A percentile compares a stretch with the other conserved stretches of the same genome.
phyloP scores from a whole-genome alignment of 2,113 vertebrate species.

The Embiotoca jacksoni region DNA sequence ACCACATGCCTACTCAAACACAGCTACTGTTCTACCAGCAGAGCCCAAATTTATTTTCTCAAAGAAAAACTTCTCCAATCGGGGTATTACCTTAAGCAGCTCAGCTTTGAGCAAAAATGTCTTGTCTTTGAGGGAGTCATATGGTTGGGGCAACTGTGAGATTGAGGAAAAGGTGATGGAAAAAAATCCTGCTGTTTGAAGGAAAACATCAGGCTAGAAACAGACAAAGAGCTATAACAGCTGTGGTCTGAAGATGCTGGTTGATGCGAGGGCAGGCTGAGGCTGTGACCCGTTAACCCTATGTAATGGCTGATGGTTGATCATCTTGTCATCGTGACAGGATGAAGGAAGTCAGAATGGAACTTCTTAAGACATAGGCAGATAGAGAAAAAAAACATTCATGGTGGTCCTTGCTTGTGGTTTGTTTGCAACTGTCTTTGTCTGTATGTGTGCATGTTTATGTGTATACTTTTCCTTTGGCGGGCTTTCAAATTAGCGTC shows the following conservation, averaged over 20 bases:
- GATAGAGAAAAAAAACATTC: background rate
- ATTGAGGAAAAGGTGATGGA: constrained; percentile 8
- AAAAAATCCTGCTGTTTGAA: constrained; percentile 27
- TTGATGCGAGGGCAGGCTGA: background rate
- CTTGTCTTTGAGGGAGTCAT: background rate
- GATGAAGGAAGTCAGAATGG: constrained; percentile 7
- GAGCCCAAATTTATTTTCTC: constrained; percentile 19
- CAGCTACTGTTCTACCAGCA: constrained; percentile 31
- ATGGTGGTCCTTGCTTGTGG: constrained; percentile 38
- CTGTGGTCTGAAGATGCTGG: constrained; percentile 23
- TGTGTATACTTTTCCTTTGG: constrained; percentile 57
- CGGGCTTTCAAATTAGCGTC: constrained; percentile 38
- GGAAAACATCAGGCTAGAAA: constrained; percentile 44
- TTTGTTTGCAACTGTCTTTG: constrained; percentile 56
- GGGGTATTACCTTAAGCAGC: background rate
- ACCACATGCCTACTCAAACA: constrained; percentile 25
- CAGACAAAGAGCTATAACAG: constrained; percentile 39
- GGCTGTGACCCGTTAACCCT: constrained; percentile 42
- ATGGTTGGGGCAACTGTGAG: background rate
- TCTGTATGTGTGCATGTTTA: constrained; percentile 47
- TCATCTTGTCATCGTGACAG: constrained; percentile 55
- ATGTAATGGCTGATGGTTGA: background rate
- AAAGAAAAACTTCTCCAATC: constrained; percentile 25
- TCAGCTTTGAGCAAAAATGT: constrained; percentile 3
- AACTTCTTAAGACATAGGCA: background rate